Percentiles rank a stretch among this genome's conserved stretches.
phyloP scores from a whole-genome alignment of 2,797 vertebrate genomes.

The Percopsis omiscomaycus region DNA sequence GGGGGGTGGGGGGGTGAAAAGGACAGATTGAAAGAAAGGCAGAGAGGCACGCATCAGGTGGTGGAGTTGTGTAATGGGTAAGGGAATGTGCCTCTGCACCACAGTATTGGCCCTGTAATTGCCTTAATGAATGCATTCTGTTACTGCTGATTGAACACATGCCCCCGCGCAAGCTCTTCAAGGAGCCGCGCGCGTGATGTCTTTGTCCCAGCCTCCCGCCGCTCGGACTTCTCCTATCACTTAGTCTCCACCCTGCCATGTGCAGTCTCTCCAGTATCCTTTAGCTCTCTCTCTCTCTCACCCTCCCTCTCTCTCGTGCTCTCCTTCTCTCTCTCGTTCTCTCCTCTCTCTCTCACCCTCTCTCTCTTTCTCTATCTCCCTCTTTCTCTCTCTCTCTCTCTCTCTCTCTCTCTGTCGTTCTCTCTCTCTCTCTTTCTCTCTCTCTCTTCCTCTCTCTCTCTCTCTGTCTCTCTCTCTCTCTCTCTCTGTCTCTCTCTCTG shows the following conservation, averaged over 20 bases:
- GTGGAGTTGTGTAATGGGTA: constrained; percentile 64
- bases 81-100: constrained; percentile 54
- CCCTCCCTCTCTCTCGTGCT: no score
- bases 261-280: background rate
- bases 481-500: no score
- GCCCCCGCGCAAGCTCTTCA: constrained; percentile 52
- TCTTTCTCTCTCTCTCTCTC: background rate
- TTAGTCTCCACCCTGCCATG: constrained; percentile 2
- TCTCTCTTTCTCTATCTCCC: constrained; percentile 6
- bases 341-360: constrained; percentile 5
- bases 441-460: constrained; percentile 1
- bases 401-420: no score
- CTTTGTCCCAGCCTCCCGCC: constrained; percentile 28
- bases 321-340: no score
- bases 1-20: no score
- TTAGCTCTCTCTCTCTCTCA: background rate
- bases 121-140: constrained; percentile 75
- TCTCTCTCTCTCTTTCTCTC: background rate
- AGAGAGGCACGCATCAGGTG: constrained; percentile 36
- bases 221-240: constrained; percentile 18
- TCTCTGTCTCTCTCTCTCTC: no score
- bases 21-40: background rate
- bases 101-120: constrained; percentile 71
- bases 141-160: constrained; percentile 70
- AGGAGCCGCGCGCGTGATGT: constrained; percentile 46